Percentiles rank a stretch among this genome's conserved stretches.
Conservation (phyloP, 2,888 invertebrate species). For the Andricus curvator region DNA sequence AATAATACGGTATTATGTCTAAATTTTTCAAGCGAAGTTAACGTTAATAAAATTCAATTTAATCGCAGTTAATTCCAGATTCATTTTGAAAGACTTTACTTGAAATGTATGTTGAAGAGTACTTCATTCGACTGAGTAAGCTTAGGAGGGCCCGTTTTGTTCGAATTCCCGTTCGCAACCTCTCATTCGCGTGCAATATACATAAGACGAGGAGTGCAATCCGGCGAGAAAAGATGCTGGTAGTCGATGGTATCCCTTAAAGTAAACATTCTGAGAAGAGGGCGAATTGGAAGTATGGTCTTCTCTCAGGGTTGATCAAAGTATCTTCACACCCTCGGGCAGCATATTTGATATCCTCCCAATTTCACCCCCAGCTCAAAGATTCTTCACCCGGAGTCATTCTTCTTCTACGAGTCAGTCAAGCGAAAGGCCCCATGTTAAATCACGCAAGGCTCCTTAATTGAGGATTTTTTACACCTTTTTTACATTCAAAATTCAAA, state of each 20-base stretch:
- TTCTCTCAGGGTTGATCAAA: conserved; percentile 71
- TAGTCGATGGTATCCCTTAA: conserved; percentile 69
- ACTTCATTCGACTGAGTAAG: conserved; percentile 27
- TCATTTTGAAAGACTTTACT: conserved; percentile 12
- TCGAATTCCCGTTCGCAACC: conserved; percentile 6
- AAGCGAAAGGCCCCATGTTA: neutral
- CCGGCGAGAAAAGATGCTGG: conserved; percentile 65
- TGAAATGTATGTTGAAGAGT: conserved; percentile 7
- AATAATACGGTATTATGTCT: too few relatives aligned
- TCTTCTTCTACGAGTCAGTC: conserved; percentile 3
- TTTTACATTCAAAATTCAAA: neutral
- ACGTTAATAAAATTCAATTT: neutral
- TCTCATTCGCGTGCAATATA: conserved; percentile 52
- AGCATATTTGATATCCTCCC: conserved; percentile 72
- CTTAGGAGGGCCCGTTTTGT: conserved; percentile 12
- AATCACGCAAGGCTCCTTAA: neutral
- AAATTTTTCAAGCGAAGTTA: too few relatives aligned
- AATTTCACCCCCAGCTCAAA: conserved; percentile 15
- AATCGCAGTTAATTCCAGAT: neutral
- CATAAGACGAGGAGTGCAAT: conserved; percentile 53
- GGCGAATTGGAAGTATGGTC: conserved; percentile 62
- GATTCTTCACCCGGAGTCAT: conserved; percentile 18
- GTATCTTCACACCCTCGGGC: conserved; percentile 74
- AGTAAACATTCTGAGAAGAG: conserved; percentile 68
- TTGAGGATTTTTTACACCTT: neutral